Conservation (phyloP, 2,888 invertebrate species). For the Bellardia bayeri region DNA sequence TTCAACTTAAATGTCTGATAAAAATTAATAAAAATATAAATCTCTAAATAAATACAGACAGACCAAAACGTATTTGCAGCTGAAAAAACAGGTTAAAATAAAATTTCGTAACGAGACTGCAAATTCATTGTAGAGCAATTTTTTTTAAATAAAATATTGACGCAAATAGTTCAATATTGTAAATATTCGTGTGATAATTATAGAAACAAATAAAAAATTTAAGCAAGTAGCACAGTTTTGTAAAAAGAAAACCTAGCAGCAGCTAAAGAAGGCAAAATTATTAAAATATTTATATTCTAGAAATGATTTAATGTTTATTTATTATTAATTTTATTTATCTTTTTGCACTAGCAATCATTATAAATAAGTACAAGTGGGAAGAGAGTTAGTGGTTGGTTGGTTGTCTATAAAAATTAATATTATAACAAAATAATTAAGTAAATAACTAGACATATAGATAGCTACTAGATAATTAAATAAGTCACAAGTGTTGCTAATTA, state of each 20-base stretch:
- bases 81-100: not conserved
- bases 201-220: conserved; percentile 48
- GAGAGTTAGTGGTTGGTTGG: too few relatives aligned
- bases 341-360: not conserved
- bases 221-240: not conserved
- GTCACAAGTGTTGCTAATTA: conserved; percentile 32
- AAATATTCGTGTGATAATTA: conserved; percentile 5
- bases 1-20: not conserved
- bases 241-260: not conserved
- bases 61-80: not conserved
- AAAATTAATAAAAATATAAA: not conserved
- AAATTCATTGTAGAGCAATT: not conserved
- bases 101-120: not conserved
- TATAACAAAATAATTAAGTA: conserved; percentile 19
- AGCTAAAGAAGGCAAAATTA: not conserved
- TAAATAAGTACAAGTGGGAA: not conserved
- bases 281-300: not conserved
- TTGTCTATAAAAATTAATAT: not conserved
- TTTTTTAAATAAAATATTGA: conserved; percentile 27
- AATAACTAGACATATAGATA: not conserved
- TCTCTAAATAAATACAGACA: not conserved
- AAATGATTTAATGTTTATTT: not conserved
- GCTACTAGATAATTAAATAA: not conserved
- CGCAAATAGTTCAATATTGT: conserved; percentile 36
- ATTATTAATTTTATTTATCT: conserved; percentile 19